Conservation (phyloP, 2,113 vertebrate genomes). For the Xiphophorus couchianus region DNA sequence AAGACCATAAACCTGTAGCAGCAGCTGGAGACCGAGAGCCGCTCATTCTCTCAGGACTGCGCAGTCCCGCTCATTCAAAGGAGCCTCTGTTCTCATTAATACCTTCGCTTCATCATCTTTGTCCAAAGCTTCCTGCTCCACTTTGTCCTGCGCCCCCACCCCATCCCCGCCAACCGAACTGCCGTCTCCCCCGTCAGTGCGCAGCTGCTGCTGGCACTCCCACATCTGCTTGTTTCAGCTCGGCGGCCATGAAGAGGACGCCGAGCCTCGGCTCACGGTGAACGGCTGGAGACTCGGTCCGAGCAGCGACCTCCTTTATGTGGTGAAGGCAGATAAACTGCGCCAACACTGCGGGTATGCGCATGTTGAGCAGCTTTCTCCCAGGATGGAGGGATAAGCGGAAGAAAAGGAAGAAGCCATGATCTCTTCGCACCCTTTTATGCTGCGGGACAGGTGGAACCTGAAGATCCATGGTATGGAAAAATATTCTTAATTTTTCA, state of each 20-base stretch:
- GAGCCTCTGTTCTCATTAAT: constrained; percentile 51
- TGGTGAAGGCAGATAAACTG: constrained; percentile 2
- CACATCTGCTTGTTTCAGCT: constrained; percentile 58
- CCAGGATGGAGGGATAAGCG: constrained; percentile 4
- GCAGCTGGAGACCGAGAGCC: constrained; percentile 73
- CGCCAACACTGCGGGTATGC: background rate
- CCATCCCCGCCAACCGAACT: constrained; percentile 12
- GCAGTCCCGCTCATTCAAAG: constrained; percentile 34
- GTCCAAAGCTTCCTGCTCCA: constrained; percentile 47
- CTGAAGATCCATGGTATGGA: constrained; percentile 45
- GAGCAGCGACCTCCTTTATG: constrained; percentile 3
- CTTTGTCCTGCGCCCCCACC: constrained; percentile 9
- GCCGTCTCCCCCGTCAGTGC: constrained; percentile 35
- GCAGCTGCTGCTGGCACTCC: constrained; percentile 66
- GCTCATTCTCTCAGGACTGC: constrained; percentile 39
- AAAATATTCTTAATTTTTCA: background rate
- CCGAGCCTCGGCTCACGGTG: constrained; percentile 17
- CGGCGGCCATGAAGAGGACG: constrained; percentile 46
- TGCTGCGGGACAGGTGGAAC: constrained; percentile 39
- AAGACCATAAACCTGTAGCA: constrained; percentile 69
- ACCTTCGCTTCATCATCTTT: constrained; percentile 42
- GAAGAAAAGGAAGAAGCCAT: background rate
- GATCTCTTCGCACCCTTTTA: constrained; percentile 5
- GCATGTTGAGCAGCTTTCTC: background rate
- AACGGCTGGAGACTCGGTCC: constrained; percentile 1